Percentiles rank a stretch among this genome's conserved stretches.
Conservation (phyloP, 2,113 vertebrate genomes). For the Pardalotus punctatus region DNA sequence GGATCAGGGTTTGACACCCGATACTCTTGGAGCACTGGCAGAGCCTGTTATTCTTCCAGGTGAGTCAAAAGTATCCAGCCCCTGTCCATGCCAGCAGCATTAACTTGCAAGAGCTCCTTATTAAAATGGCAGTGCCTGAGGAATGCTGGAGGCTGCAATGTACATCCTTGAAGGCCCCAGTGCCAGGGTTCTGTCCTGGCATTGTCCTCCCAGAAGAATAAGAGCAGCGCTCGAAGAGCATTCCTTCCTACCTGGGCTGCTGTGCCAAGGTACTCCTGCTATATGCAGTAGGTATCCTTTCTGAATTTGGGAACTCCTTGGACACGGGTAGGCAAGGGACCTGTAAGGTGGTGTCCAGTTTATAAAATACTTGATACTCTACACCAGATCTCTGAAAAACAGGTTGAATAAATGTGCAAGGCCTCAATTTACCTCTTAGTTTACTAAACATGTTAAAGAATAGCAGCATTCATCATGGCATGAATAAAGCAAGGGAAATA, state of each 20-base stretch:
- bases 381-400: background rate
- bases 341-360: background rate
- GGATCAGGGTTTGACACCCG: fast-evolving
- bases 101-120: background rate
- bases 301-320: background rate
- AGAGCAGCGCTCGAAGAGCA: fast-evolving
- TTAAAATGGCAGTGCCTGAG: fast-evolving
- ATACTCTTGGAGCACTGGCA: background rate
- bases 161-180: background rate
- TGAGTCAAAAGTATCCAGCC: background rate
- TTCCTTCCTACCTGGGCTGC: background rate
- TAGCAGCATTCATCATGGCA: fast-evolving
- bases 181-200: too few species aligned
- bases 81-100: background rate
- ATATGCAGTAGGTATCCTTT: background rate
- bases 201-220: background rate
- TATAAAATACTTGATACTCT: background rate
- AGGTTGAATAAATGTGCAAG: background rate
- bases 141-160: background rate
- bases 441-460: background rate
- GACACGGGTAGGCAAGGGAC: background rate
- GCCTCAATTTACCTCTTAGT: background rate
- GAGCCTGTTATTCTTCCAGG: background rate
- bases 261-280: background rate
- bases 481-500: background rate